phyloP scores from a whole-genome alignment of 2,888 invertebrate species.

The Phortica magna region DNA sequence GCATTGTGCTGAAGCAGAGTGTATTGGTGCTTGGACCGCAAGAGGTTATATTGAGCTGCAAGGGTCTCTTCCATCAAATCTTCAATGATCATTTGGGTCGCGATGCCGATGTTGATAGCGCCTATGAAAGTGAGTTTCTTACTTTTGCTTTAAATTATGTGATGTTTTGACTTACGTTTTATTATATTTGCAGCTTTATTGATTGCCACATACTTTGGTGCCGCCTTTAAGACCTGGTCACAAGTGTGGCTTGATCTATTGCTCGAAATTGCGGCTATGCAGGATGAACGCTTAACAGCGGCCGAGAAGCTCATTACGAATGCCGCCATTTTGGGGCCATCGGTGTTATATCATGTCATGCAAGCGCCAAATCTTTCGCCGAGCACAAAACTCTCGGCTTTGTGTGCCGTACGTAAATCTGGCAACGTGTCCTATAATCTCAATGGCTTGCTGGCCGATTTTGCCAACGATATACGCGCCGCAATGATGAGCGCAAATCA shows the following conservation, averaged over 20 bases:
- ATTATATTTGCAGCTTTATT: background rate
- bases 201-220: background rate
- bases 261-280: conserved; percentile 54
- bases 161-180: background rate
- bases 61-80: conserved; percentile 59
- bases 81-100: conserved; percentile 64
- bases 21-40: conserved; percentile 64
- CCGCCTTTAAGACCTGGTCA: conserved; percentile 57
- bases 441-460: conserved; percentile 78
- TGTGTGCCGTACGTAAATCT: conserved; percentile 78
- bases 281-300: conserved; percentile 58
- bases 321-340: conserved; percentile 69
- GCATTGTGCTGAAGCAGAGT: conserved; percentile 68
- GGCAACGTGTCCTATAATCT: conserved; percentile 67
- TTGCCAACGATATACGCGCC: conserved; percentile 78
- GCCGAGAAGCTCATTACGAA: conserved; percentile 71
- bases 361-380: conserved; percentile 54
- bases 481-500: conserved; percentile 80
- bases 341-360: conserved; percentile 63
- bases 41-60: conserved; percentile 57
- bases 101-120: conserved; percentile 79
- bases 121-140: conserved; percentile 78
- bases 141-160: conserved; percentile 21
- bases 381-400: conserved; percentile 74
- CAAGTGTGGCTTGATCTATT: conserved; percentile 79